Evolutionary conservation across 2,797 vertebrate species (phyloP), one percentile per base, ranked within the genome.

Genomic region (Ambastaia sidthimunki): DNA sequence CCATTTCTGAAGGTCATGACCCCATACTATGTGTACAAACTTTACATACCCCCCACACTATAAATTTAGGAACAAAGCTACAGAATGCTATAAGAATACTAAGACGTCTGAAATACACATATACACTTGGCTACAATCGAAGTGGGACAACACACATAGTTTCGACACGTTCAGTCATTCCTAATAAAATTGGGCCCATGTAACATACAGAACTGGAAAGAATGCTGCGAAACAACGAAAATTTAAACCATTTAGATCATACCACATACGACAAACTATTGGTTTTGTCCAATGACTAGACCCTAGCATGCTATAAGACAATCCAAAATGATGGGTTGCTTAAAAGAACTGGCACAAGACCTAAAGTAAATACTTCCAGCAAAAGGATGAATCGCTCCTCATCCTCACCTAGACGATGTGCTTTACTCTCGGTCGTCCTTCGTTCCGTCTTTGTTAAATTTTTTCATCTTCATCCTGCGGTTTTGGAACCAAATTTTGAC

Each of bases 401-500:
- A 75, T 82, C 62, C 48, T 63, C 37, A 70, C 44, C 69, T 67
- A 59, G 10, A 71, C 54, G 18, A 75, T 10, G 19, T 70, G 31
- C 23, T 71, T 78, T 41, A 48, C 59, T 65, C 75, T 94, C 88
- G 94, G 80, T 94, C 92, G 0, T 95, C 93, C 87, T 96, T 97
- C 3, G 95, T 93, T 85, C 94, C 91, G 80, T 98, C 96, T 91
- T 96, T 97, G 93, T 96, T 98, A 83, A 97, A 95, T 89, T 98
- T 99, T 95, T 99, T 99, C 97, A 98, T 97, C 95, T 99, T 99
- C 97, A 99, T 98, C 89, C 97, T 96, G 88, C 96, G 95, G 89
- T 99, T 99, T 90, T 99, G 97, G 92, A 99, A 98, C 97, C 97
- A 99, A 88, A 99, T 99, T 94, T 99, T 99, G 86, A 99, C 96